Evolutionary conservation across 2,888 invertebrate genomes (phyloP), one percentile per base, ranked within the genome.

Genomic region (Xanthorhoe designata): DNA sequence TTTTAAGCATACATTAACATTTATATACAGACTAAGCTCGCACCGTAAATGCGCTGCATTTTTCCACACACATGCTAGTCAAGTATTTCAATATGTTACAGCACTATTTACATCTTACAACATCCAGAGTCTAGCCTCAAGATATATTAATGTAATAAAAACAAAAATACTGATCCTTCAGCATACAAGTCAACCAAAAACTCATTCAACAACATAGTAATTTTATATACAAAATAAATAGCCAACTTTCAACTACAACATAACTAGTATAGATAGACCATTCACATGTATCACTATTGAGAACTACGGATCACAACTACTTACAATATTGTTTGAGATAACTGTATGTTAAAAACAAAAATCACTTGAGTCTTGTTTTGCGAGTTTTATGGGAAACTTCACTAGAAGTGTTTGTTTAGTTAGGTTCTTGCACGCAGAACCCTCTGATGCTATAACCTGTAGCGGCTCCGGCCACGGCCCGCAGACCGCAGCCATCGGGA

Each of bases 21-120:
- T 81, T 89, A 89, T 90, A 74, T 89, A 91, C 90, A 90, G 76
- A 85, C 87, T 88, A 90, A 90, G 88, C 88, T 90, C 86, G 80
- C 79, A 76, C 81, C 71, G 83, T 84, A 84, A 83, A 83, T 82
- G 82, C 83, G 86, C 82, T 75, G 74, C 81, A 84, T 82, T 75
- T 67, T 75, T 65, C 68, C 82, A 82, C 82, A 83, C 83, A 81
- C 65, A 73, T 63, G 50, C 69, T 58, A 64, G 73, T 75, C 80
- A 79, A 64, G 70, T 64, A 76, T 74, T 75, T 68, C 75, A 75
- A 76, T 78, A 81, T 80, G 73, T 77, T 77, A 83, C 80, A 81
- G 70, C 59, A 68, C 58, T 82, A 82, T 83, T 67, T 83, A 85
- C 84, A 84, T 65, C 18, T 47, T 62, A 61, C 8, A 29, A 64